Evolutionary conservation across 1,140 invertebrate genomes (phyloP), one percentile per base, ranked within the genome.

Genomic region (Hydropsyche tenuis): DNA sequence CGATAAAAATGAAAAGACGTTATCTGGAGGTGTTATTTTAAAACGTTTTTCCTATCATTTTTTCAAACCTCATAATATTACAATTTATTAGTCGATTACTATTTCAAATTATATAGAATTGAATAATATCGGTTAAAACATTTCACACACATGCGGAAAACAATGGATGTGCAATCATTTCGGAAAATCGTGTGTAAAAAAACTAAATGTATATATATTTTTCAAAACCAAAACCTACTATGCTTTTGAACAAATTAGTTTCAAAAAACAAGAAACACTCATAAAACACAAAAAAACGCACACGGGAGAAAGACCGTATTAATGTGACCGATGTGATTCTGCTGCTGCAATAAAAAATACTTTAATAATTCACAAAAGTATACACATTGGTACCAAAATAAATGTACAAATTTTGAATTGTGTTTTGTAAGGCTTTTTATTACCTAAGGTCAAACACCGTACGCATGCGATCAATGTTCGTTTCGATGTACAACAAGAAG

Each of bases 321-420:
- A 37, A 14, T 76, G 75, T 23, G 75, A 76, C 12, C 46, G 43
- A 27, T 76, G 75, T 27, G 27, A 48, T 48, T 76, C 73, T 51
- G 53, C 75, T 12, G 75, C 72, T 1, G 71, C 75, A 20, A 71
- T 71, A 20, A 73, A 71, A 30, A 53, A 76, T 48, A 76, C 75
- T 12, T 43, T 76, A 7, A 20, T 73, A 25, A 68, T 76, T 14
- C 75, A 76, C 27, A 51, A 70, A 45, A 64, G 75, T 30, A 73
- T 46, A 53, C 75, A 76, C 68, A 71, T 72, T n/a, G 75, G 75
- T 76, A n/a, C n/a, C n/a, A n/a, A n/a, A n/a, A n/a, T n/a, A n/a
- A n/a, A n/a, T n/a, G n/a, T n/a, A 11, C 9, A 46, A 46, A 9
- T 46, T n/a, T 46, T 46, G 9, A 11, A 46, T 11, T 46, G 9